phyloP scores from a whole-genome alignment of 2,888 invertebrate genomes.

The Drosophila kanekoi region DNA sequence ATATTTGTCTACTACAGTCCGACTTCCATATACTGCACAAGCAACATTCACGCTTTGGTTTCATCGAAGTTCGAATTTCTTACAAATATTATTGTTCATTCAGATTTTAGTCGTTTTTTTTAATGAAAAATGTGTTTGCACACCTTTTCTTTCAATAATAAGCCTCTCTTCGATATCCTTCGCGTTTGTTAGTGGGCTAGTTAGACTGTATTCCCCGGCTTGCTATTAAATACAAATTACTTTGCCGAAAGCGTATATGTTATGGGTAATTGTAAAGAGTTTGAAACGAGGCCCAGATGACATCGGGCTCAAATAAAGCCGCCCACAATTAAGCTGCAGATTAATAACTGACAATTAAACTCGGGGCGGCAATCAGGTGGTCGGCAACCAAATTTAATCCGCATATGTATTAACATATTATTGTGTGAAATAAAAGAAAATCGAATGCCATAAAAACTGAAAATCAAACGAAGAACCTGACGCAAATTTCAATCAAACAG shows the following conservation, averaged over 20 bases:
- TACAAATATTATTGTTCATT: too few relatives aligned
- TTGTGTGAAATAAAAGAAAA: constrained; percentile 9
- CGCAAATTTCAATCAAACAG: constrained; percentile 68
- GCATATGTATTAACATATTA: constrained; percentile 31
- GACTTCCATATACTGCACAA: not conserved
- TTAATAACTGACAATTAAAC: constrained; percentile 44
- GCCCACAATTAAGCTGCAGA: constrained; percentile 28
- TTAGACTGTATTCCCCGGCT: not conserved
- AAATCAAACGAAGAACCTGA: constrained; percentile 48
- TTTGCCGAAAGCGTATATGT: constrained; percentile 6
- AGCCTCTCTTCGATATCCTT: not conserved
- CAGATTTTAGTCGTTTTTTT: too few relatives aligned
- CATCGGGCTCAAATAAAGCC: not conserved
- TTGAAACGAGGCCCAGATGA: too few relatives aligned
- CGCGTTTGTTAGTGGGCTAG: not conserved
- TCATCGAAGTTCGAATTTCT: not conserved
- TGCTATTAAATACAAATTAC: constrained; percentile 15
- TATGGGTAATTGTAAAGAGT: not conserved
- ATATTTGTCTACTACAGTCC: not conserved
- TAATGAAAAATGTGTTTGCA: not conserved
- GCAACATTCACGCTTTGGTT: not conserved
- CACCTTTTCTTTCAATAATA: not conserved
- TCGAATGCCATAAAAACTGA: constrained; percentile 39
- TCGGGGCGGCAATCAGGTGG: constrained; percentile 12
- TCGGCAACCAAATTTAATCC: constrained; percentile 24